Evolutionary conservation across 2,113 vertebrate genomes (phyloP).

Genomic region (Sardina pilchardus): DNA sequence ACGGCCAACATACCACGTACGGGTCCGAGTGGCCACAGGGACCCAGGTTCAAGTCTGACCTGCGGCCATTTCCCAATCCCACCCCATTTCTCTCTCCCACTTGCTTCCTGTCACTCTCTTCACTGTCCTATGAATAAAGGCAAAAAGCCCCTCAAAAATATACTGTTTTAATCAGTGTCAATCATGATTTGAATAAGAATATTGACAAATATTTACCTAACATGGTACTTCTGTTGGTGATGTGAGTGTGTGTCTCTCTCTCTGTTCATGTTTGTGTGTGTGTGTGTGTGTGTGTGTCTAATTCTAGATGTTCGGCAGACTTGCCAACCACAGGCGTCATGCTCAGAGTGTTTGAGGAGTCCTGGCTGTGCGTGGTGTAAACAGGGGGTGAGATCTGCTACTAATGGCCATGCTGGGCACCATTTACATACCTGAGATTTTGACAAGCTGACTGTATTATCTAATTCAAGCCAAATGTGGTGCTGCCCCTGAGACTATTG

Average conservation of each 20-base stretch:
- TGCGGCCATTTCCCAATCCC: no score
- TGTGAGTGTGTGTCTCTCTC: no score
- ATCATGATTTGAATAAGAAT: no score
- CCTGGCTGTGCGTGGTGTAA: conserved; percentile 58
- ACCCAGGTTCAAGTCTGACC: no score
- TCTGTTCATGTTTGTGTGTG: neutral
- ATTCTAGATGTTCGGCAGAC: neutral
- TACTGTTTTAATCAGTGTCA: no score
- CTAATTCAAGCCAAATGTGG: neutral
- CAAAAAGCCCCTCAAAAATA: no score
- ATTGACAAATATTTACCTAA: no score
- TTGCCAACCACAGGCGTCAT: conserved; percentile 47
- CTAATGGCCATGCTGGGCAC: neutral
- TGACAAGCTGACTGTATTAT: neutral
- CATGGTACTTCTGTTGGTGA: neutral
- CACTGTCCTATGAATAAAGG: no score
- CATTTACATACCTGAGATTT: neutral
- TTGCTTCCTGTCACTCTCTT: no score
- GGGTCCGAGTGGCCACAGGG: no score
- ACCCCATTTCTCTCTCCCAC: no score
- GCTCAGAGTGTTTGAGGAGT: conserved; percentile 51
- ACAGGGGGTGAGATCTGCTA: conserved; percentile 41
- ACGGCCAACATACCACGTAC: no score
- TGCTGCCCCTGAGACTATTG: neutral
- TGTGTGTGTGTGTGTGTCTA: conserved; percentile 28